Evolutionary conservation across 2,797 vertebrate genomes (phyloP).

Genomic region (Pyrocephalus nanus): DNA sequence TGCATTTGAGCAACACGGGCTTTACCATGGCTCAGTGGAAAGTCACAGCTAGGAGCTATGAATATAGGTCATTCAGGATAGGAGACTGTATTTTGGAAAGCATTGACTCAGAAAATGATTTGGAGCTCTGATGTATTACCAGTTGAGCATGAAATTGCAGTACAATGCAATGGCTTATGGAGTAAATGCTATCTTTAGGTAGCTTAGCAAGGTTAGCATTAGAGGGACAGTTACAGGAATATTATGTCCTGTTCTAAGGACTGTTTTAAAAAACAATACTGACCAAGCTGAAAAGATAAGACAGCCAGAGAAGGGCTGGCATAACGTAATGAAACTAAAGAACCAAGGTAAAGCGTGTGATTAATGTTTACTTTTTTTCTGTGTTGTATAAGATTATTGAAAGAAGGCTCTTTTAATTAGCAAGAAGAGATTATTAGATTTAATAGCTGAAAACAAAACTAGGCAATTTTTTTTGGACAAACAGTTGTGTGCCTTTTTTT

Average conservation of each 20-base stretch:
- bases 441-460: not conserved
- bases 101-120: slow-evolving; percentile 61
- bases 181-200: slow-evolving; percentile 10
- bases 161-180: not conserved
- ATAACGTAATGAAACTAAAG: not conserved
- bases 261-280: not conserved
- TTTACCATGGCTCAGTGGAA: slow-evolving; percentile 40
- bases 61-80: slow-evolving; percentile 26
- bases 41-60: slow-evolving; percentile 50
- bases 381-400: not conserved
- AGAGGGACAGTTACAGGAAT: not conserved
- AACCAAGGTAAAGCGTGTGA: not conserved
- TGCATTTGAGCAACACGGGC: not conserved
- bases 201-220: not conserved
- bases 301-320: not conserved
- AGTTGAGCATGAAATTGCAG: slow-evolving; percentile 59
- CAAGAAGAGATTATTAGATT: not conserved
- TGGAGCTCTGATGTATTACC: slow-evolving; percentile 17
- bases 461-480: not conserved
- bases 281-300: not conserved
- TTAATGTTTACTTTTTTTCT: not conserved
- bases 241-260: not conserved
- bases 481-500: not conserved
- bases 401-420: not conserved
- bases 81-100: slow-evolving; percentile 47